Percentiles rank a stretch among this genome's conserved stretches.
Evolutionary conservation across 2,113 vertebrate species (phyloP).

Genomic region (Tetrao urogallus): DNA sequence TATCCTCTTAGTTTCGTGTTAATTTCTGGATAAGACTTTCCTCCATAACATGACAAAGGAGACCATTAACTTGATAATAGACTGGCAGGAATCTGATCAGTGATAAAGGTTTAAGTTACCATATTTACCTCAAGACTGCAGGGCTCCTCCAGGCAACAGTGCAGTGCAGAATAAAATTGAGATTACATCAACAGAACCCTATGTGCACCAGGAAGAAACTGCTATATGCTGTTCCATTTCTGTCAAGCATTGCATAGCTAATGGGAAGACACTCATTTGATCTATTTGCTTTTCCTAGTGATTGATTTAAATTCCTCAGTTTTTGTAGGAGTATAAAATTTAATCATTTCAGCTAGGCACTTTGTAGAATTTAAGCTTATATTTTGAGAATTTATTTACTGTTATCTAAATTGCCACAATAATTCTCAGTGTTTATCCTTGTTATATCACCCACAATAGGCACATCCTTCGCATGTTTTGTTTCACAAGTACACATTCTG

Average conservation of each 20-base stretch:
- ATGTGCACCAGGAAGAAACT: constrained; percentile 38
- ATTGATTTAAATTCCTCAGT: constrained; percentile 13
- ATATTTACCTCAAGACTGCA: constrained; percentile 48
- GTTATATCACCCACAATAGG: background rate
- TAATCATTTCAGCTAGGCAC: background rate
- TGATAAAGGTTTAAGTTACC: constrained; percentile 48
- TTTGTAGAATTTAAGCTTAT: constrained; percentile 14
- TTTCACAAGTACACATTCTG: background rate
- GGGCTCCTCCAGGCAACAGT: constrained; percentile 60
- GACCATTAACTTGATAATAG: constrained; percentile 27
- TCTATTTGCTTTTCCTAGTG: constrained; percentile 62
- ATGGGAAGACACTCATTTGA: constrained; percentile 55
- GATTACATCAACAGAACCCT: constrained; percentile 66
- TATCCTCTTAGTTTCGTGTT: background rate
- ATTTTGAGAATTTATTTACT: background rate
- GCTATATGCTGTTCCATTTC: constrained; percentile 76
- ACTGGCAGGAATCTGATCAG: background rate
- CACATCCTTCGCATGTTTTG: background rate
- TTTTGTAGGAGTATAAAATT: constrained; percentile 17
- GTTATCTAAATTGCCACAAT: background rate
- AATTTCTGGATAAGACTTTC: background rate
- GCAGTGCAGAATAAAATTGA: constrained; percentile 55
- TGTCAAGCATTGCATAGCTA: constrained; percentile 70
- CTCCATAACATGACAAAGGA: background rate
- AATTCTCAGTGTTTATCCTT: background rate